phyloP scores from a whole-genome alignment of 2,113 vertebrate genomes.

The Cyanoderma ruficeps region DNA sequence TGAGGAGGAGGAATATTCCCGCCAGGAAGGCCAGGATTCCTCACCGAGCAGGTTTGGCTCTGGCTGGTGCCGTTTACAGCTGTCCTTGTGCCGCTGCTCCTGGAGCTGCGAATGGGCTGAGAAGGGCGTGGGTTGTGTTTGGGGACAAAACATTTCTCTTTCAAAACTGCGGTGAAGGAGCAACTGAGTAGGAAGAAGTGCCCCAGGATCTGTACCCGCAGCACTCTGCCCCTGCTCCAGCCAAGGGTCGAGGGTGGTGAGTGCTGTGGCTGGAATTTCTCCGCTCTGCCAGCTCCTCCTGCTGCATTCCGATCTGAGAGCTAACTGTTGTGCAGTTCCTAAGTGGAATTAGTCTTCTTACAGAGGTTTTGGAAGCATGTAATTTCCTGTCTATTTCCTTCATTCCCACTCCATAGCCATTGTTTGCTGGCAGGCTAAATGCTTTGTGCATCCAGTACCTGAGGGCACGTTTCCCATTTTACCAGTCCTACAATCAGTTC shows the following conservation, averaged over 20 bases:
- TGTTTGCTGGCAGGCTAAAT: background rate
- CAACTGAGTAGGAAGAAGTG: background rate
- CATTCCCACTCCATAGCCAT: background rate
- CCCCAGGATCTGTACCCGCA: too few species aligned
- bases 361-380: background rate
- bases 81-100: background rate
- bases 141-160: background rate
- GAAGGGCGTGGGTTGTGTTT: background rate
- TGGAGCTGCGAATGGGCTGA: accelerated
- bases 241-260: accelerated
- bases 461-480: background rate
- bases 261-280: background rate
- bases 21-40: too few species aligned
- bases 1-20: background rate
- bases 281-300: background rate
- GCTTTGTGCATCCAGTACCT: background rate
- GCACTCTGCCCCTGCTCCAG: background rate
- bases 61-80: background rate
- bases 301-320: background rate
- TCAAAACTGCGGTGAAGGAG: background rate
- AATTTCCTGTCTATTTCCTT: background rate
- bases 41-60: accelerated
- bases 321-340: background rate
- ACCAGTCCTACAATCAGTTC: background rate
- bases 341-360: background rate